phyloP scores from a whole-genome alignment of 2,113 vertebrate genomes.

The Dasyprocta punctata region DNA sequence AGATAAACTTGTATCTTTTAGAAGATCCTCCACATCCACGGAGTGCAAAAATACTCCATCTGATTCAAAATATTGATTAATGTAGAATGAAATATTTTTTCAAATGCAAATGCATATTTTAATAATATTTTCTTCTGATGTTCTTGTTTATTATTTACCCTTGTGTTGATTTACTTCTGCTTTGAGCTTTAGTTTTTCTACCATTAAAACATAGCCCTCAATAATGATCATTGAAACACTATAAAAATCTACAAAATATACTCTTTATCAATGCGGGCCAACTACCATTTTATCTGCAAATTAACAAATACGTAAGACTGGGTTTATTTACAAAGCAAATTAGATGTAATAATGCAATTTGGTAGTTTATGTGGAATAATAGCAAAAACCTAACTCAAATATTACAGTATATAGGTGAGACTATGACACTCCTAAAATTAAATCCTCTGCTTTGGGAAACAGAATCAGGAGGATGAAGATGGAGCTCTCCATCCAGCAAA shows the following conservation, averaged over 20 bases:
- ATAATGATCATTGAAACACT: neutral
- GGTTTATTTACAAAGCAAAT: neutral
- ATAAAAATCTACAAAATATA: neutral
- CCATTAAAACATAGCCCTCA: neutral
- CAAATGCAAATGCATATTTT: neutral
- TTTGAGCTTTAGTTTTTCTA: neutral
- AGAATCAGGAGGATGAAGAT: rapidly evolving
- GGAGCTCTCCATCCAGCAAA: neutral
- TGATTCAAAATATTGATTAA: neutral
- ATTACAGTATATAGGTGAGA: neutral
- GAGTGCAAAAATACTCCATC: neutral
- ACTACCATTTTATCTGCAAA: neutral
- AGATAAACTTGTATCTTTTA: neutral
- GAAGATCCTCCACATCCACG: neutral
- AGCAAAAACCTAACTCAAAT: neutral
- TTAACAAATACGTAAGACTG: neutral
- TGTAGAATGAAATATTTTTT: neutral
- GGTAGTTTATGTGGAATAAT: neutral
- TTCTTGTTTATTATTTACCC: neutral
- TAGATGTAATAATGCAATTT: neutral
- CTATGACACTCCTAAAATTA: neutral
- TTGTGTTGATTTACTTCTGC: neutral
- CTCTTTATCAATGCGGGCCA: neutral
- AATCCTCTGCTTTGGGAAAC: neutral
- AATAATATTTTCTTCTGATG: neutral